Conservation (phyloP, 2,797 vertebrate genomes). For the Pseudochirops corinnae region DNA sequence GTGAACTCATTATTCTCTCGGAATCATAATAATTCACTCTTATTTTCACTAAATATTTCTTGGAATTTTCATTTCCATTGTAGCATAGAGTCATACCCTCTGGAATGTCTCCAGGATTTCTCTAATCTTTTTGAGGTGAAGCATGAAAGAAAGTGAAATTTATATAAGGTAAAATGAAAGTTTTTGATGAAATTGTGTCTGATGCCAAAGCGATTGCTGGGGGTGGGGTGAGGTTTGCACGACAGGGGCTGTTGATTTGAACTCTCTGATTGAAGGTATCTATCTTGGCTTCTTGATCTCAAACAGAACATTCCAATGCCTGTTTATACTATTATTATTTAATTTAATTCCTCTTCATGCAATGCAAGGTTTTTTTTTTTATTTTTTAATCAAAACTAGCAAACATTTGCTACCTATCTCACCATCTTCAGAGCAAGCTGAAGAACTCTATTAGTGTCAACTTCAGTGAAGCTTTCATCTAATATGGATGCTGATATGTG, state of each 20-base stretch:
- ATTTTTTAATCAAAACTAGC: slow-evolving; percentile 28
- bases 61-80: slow-evolving; percentile 27
- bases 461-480: slow-evolving; percentile 52
- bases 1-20: slow-evolving; percentile 8
- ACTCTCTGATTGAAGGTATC: background rate
- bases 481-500: slow-evolving; percentile 1
- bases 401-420: background rate
- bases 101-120: background rate
- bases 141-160: slow-evolving; percentile 17
- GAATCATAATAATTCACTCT: slow-evolving; percentile 11
- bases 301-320: background rate
- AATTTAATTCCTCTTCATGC: slow-evolving; percentile 42
- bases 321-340: slow-evolving; percentile 36
- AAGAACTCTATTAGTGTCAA: slow-evolving; percentile 4
- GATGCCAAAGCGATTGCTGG: background rate
- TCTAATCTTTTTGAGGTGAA: slow-evolving; percentile 17
- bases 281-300: background rate
- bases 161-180: background rate
- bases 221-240: background rate
- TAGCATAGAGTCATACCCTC: slow-evolving; percentile 1
- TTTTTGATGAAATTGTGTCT: slow-evolving; percentile 25
- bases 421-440: slow-evolving; percentile 24
- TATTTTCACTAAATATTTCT: slow-evolving; percentile 23
- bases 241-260: background rate
- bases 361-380: background rate